Conservation (phyloP, 2,888 invertebrate genomes). For the Caenorhabditis sp. region DNA sequence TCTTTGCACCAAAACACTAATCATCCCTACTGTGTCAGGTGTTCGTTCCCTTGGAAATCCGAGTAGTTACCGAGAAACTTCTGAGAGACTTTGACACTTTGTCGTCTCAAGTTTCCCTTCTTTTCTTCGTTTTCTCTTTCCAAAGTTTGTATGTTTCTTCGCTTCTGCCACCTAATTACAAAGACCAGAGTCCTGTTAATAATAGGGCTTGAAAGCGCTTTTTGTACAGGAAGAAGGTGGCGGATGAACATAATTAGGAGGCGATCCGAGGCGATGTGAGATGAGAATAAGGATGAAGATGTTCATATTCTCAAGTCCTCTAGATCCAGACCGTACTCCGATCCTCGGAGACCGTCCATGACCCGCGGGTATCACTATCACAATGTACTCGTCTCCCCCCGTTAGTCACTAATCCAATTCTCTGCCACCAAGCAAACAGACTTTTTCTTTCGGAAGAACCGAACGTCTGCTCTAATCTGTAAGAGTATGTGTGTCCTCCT, state of each 20-base stretch:
- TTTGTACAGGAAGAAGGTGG: conserved; percentile 26
- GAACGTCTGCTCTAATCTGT: conserved; percentile 54
- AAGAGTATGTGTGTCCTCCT: conserved; percentile 64
- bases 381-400: conserved; percentile 27
- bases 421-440: conserved; percentile 18
- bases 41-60: conserved; percentile 16
- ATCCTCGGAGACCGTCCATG: too few species aligned
- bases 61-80: too few species aligned
- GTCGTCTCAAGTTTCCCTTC: conserved; percentile 28
- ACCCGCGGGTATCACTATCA: neutral
- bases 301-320: neutral
- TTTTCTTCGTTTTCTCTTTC: neutral
- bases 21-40: neutral
- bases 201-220: conserved; percentile 37
- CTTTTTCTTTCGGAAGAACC: conserved; percentile 16
- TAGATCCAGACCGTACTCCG: neutral
- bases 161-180: conserved; percentile 47
- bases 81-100: conserved; percentile 31
- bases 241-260: conserved; percentile 40
- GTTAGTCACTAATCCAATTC: conserved; percentile 31
- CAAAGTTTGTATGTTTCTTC: conserved; percentile 21
- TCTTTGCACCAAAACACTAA: conserved; percentile 17
- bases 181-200: conserved; percentile 53
- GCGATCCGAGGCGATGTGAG: neutral
- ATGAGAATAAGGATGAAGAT: neutral